These are phyloP conservation scores for Habroteleia sp. DNA, from an alignment of 2,888 invertebrate species.

Conservation along the genomic window DNA sequence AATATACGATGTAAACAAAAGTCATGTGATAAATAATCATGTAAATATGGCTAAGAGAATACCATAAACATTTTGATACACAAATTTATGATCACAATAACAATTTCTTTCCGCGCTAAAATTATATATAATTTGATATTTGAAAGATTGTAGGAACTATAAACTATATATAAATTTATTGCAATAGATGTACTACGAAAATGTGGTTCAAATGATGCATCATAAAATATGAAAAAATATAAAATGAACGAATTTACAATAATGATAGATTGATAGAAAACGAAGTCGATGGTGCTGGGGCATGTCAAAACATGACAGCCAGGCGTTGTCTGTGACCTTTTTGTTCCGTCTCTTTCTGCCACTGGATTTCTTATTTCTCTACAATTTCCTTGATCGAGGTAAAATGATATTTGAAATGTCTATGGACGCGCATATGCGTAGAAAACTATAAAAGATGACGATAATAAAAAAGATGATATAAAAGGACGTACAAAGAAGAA, in stretches of 20 bases:
- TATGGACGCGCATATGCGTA: constrained; percentile 31
- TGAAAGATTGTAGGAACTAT: no score
- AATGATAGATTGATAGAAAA: constrained; percentile 28
- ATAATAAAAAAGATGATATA: constrained; percentile 36
- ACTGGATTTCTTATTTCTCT: constrained; percentile 14
- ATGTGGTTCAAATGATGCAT: not conserved
- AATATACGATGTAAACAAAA: no score
- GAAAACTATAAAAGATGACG: constrained; percentile 44
- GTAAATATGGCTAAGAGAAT: no score
- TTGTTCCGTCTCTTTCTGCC: not conserved
- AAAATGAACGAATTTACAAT: not conserved
- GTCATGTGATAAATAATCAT: no score
- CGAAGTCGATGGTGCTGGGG: not conserved
- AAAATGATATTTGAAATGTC: constrained; percentile 38
- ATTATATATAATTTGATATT: no score
- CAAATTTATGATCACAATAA: no score
- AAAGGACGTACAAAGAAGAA: constrained; percentile 29
- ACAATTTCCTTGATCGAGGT: constrained; percentile 51
- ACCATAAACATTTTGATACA: no score
- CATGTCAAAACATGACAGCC: constrained; percentile 4
- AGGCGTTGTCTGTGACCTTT: constrained; percentile 2
- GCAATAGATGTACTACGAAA: no score
- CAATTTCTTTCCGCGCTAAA: no score
- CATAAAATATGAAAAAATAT: constrained; percentile 6
- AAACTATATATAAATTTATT: no score